Conservation (phyloP, 2,888 invertebrate genomes). For the Leptinotarsa haldemani region DNA sequence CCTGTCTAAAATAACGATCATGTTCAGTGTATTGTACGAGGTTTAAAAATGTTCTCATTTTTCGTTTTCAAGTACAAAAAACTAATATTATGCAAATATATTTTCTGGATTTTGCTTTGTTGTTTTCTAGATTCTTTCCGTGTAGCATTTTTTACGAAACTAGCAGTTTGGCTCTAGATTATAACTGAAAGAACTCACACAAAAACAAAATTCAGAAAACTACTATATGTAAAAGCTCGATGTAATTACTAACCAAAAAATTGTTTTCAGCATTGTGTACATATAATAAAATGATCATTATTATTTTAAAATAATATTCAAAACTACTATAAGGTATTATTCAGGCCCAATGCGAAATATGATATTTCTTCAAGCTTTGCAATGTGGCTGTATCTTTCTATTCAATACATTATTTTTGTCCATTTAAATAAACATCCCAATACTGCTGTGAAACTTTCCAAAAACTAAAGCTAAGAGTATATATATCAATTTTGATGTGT, state of each 20-base stretch:
- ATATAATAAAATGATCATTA: slow-evolving; percentile 6
- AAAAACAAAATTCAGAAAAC: slow-evolving; percentile 16
- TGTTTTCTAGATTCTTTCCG: too few species aligned
- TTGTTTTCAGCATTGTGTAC: slow-evolving; percentile 21
- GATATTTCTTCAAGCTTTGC: not conserved
- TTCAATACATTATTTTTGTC: not conserved
- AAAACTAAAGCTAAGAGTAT: slow-evolving; percentile 18
- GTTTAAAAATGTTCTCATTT: slow-evolving; percentile 21
- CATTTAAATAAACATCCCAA: slow-evolving; percentile 6
- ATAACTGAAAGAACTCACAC: not conserved
- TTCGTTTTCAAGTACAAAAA: slow-evolving; percentile 32
- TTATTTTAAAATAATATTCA: not conserved
- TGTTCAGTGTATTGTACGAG: slow-evolving; percentile 3
- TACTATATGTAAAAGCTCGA: slow-evolving; percentile 1
- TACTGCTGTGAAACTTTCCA: slow-evolving; percentile 15
- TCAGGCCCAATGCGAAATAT: slow-evolving; percentile 6
- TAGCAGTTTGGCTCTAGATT: not conserved
- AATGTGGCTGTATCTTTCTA: slow-evolving; percentile 7
- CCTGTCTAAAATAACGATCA: slow-evolving; percentile 20
- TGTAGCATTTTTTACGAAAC: too few species aligned
- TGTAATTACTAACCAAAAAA: slow-evolving; percentile 23
- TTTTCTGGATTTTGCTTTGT: slow-evolving; percentile 13
- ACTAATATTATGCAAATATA: slow-evolving; percentile 4
- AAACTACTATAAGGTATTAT: slow-evolving; percentile 1
- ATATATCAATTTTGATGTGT: slow-evolving; percentile 31